Base-by-base conservation (phyloP, 2,797 vertebrate genomes). In the Fundulus diaphanus region DNA sequence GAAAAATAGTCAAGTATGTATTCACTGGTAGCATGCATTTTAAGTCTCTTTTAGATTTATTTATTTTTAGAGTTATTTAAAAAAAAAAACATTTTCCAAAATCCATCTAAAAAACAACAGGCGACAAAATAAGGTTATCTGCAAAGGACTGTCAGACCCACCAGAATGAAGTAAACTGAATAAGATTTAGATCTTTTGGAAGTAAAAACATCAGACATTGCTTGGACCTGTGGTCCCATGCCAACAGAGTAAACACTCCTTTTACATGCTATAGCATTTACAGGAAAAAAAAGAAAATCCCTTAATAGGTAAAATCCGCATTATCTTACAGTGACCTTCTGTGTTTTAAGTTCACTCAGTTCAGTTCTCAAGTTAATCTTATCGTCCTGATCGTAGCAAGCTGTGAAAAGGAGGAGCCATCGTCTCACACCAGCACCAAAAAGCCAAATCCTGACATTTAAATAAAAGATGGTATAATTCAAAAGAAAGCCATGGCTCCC, bases 391-490 rank as follows among this genome's bases (percentile, higher is more conserved):
- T 92, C 84, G 86, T 78, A 65, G 78, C 85, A 82, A 85, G 82
- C 90, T 92, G 74, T 88, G 86, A 91, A 90, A 86, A 88, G 91
- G 84, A 70, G 37, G 46, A 91, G 80, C 90, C 90, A 86, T 90
- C 90, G 88, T 88, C 87, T 77, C 78, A 83, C 81, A 85, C 86
- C 69, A 42, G 68, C 87, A 74, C 42, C 84, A 80, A 77, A 88
- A 67, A 89, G 81, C 75, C 84, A 72, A 85, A 92, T 75, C 79
- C 87, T 93, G 92, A 92, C 92, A 94, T 95, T 95, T 95, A 93
- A 95, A 95, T 94, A 93, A 94, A 93, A 93, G 89, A 94, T 93
- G 90, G 84, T 82, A 83, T 86, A 92, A 93, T 92, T 90, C 86
- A 87, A 85, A 90, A 83, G 88, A 92, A 94, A 92, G 27, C 76